These are phyloP conservation scores for Bimastos eiseni DNA, from an alignment of 2,888 invertebrate species.

Conservation along the genomic window DNA sequence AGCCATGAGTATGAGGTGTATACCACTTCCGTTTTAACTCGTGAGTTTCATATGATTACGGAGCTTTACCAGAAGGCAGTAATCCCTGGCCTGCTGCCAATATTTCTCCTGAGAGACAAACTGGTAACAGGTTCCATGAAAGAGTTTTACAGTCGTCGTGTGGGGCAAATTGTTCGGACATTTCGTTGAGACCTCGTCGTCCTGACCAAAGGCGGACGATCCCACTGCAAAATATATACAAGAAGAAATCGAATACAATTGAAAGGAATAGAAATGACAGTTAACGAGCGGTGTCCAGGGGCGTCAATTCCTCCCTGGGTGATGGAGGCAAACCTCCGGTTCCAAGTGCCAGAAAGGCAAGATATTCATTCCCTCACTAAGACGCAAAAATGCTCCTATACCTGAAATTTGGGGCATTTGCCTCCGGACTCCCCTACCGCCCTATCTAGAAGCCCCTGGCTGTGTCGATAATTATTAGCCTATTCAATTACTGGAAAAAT, in stretches of 20 bases:
- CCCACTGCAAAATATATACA: neutral
- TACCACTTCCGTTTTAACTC: neutral
- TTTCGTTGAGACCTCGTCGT: neutral
- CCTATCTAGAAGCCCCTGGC: no score
- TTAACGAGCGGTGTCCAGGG: neutral
- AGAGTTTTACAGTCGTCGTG: slow-evolving; percentile 14
- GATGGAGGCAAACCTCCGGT: no score
- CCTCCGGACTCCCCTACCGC: no score
- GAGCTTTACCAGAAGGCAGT: slow-evolving; percentile 40
- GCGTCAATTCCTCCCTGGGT: no score
- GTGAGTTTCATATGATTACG: neutral
- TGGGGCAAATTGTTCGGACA: slow-evolving; percentile 17
- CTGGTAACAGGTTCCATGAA: slow-evolving; percentile 47
- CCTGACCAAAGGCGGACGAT: neutral
- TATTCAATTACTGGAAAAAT: no score
- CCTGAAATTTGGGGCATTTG: no score
- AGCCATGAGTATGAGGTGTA: no score
- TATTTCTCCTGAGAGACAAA: slow-evolving; percentile 46
- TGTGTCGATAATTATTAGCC: no score
- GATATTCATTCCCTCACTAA: no score
- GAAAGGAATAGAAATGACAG: neutral
- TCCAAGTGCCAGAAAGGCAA: no score
- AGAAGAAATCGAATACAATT: neutral
- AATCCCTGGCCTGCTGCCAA: slow-evolving; percentile 49
- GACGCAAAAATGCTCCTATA: no score